phyloP scores from a whole-genome alignment of 23 tunicate genomes.

The Halocynthia aurantium region DNA sequence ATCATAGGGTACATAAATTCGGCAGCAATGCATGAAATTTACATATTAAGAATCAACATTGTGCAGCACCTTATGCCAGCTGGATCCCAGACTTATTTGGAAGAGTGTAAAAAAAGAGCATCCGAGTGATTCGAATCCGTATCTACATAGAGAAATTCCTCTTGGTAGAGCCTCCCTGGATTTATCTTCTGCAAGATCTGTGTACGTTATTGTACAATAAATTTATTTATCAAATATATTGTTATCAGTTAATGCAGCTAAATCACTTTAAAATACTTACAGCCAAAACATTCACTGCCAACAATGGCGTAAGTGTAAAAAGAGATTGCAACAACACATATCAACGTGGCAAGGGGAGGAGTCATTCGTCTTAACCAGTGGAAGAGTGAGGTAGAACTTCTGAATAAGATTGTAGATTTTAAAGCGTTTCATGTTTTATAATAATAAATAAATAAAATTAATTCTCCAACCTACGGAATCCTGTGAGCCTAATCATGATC shows the following conservation, averaged over 20 bases:
- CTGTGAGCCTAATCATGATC: conserved; percentile 41
- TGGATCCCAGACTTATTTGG: conserved; percentile 89
- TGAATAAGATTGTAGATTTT: neutral
- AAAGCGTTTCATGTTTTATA: neutral
- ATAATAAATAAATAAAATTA: neutral
- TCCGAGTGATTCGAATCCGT: conserved; percentile 76
- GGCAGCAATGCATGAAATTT: too few relatives aligned
- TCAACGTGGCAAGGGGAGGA: conserved; percentile 65
- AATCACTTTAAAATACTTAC: conserved; percentile 21
- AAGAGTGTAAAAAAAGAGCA: conserved; percentile 73
- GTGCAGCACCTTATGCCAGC: conserved; percentile 70
- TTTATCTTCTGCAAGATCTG: conserved; percentile 10
- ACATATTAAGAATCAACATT: too few relatives aligned
- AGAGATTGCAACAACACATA: conserved; percentile 40
- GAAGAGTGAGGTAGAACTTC: conserved; percentile 50
- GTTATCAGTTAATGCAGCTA: too few relatives aligned
- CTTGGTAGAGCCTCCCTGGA: conserved; percentile 26
- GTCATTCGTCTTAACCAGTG: conserved; percentile 74
- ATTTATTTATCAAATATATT: neutral
- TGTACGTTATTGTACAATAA: neutral
- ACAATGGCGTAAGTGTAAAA: conserved; percentile 65
- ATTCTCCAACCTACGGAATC: conserved; percentile 41
- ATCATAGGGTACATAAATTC: too few relatives aligned
- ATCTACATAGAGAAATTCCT: conserved; percentile 54
- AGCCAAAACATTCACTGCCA: conserved; percentile 86